Percentiles rank a stretch among this genome's conserved stretches.
Evolutionary conservation across 1,140 invertebrate species (phyloP).

Genomic region (Euura saliciscinereae): DNA sequence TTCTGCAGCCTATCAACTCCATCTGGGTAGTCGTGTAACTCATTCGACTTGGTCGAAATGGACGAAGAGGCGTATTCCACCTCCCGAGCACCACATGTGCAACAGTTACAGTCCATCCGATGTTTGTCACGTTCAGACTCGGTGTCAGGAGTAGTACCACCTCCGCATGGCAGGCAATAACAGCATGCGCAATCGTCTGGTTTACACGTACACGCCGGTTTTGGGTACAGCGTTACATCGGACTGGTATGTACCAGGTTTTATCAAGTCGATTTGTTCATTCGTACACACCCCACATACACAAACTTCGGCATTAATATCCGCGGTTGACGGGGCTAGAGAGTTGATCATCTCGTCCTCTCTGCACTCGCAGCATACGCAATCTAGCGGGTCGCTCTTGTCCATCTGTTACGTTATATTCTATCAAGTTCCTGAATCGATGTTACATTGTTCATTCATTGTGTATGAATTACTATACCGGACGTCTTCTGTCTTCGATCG

Average conservation of each 20-base stretch:
- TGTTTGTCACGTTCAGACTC: background rate
- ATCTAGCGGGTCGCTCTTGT: background rate
- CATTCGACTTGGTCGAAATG: background rate
- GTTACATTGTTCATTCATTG: background rate
- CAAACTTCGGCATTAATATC: constrained; percentile 2
- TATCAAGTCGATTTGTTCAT: background rate
- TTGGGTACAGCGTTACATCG: background rate
- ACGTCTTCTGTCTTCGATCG: constrained; percentile 10
- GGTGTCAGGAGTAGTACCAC: background rate
- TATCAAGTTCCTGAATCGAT: background rate
- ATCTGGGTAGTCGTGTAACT: background rate
- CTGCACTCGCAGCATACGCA: constrained; percentile 10
- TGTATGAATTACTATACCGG: background rate
- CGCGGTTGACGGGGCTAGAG: background rate
- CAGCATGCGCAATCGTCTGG: constrained; percentile 12
- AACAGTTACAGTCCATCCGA: background rate
- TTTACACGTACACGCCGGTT: background rate
- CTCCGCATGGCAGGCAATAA: constrained; percentile 8
- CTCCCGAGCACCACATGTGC: background rate
- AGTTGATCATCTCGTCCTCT: constrained; percentile 8
- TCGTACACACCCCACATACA: background rate
- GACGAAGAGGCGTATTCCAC: constrained; percentile 4
- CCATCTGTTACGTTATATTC: background rate
- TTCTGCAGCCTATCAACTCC: background rate
- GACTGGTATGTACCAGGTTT: constrained; percentile 9